phyloP scores from a whole-genome alignment of 2,888 invertebrate species.

The Clusia tigrina region DNA sequence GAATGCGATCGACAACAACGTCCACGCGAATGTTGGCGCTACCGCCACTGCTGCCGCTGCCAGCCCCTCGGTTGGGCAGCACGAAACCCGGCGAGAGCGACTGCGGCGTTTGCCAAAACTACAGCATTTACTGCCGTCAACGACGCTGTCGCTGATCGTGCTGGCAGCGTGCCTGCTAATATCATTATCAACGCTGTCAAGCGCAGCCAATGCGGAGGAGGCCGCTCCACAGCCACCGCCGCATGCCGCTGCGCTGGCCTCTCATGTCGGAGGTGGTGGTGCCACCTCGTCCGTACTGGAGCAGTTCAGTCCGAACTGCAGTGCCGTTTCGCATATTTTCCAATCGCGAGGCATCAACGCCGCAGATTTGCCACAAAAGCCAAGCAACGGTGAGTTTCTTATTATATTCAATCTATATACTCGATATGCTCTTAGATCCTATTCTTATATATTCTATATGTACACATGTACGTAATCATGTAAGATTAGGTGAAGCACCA shows the following conservation, averaged over 20 bases:
- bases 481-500: no score
- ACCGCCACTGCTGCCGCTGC: background rate
- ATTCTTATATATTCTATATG: no score
- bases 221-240: slow-evolving; percentile 23
- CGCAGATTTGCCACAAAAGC: slow-evolving; percentile 66
- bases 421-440: no score
- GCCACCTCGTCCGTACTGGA: slow-evolving; percentile 55
- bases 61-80: no score
- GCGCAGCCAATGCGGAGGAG: slow-evolving; percentile 20
- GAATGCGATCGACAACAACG: background rate
- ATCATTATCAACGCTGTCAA: background rate
- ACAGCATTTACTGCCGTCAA: background rate
- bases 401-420: no score
- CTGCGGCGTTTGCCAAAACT: background rate
- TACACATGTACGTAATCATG: no score
- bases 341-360: slow-evolving; percentile 66
- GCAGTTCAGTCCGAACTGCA: slow-evolving; percentile 64
- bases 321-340: slow-evolving; percentile 65
- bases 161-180: background rate
- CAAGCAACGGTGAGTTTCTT: slow-evolving; percentile 66
- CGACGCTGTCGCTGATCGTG: background rate
- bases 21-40: no score
- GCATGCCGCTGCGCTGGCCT: slow-evolving; percentile 37
- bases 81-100: background rate
- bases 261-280: slow-evolving; percentile 32